A percentile compares a stretch with the other conserved stretches of the same genome.
Evolutionary conservation across 1,140 invertebrate species (phyloP).

Genomic region (Parapsyche elsis): DNA sequence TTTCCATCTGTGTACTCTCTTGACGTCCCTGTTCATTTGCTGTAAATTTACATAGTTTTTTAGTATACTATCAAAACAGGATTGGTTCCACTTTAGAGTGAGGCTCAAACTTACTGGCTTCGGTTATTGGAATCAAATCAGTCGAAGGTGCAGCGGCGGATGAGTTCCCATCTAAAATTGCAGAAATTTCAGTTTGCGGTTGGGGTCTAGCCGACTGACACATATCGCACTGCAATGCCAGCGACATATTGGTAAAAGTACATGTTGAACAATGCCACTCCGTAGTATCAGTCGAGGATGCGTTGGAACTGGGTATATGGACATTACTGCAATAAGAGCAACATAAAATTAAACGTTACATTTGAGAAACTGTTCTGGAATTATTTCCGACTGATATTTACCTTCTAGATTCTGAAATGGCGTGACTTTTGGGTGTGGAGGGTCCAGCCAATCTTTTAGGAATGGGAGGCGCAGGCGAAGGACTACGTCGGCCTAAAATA

Average conservation of each 20-base stretch:
- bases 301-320: slow-evolving; percentile 15
- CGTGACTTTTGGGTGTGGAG: slow-evolving; percentile 23
- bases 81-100: too few relatives aligned
- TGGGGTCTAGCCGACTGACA: slow-evolving; percentile 78
- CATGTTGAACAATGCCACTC: slow-evolving; percentile 84
- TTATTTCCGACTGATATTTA: background rate
- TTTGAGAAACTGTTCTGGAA: background rate
- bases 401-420: slow-evolving; percentile 35
- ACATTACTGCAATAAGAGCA: slow-evolving; percentile 9
- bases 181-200: slow-evolving; percentile 65
- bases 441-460: slow-evolving; percentile 36
- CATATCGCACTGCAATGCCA: slow-evolving; percentile 81
- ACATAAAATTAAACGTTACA: background rate
- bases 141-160: slow-evolving; percentile 40
- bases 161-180: slow-evolving; percentile 59
- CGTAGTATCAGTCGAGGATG: background rate
- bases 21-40: slow-evolving; percentile 61
- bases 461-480: slow-evolving; percentile 45
- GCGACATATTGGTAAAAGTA: slow-evolving; percentile 82
- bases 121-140: slow-evolving; percentile 47
- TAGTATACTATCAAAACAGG: background rate
- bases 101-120: slow-evolving; percentile 33
- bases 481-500: slow-evolving; percentile 39
- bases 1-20: slow-evolving; percentile 87
- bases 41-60: background rate